A percentile compares a stretch with the other conserved stretches of the same genome.
Evolutionary conservation across 2,888 invertebrate species (phyloP).

Genomic region (Lobophora halterata): DNA sequence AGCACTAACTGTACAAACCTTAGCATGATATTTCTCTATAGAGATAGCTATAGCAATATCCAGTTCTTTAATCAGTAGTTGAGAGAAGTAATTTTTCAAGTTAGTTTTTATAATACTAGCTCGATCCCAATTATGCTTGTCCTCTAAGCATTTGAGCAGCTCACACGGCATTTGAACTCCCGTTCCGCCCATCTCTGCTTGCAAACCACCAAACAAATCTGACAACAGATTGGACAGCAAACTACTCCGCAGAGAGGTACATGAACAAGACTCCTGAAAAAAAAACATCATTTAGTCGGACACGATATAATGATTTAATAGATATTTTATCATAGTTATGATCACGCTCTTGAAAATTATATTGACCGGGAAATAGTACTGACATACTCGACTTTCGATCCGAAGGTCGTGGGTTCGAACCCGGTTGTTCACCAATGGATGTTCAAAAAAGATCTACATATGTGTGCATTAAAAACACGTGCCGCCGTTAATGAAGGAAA

Average conservation of each 20-base stretch:
- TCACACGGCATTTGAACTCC: conserved; percentile 63
- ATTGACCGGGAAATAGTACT: too few relatives aligned
- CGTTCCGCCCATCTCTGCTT: conserved; percentile 48
- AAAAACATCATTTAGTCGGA: conserved; percentile 9
- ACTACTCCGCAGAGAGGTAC: conserved; percentile 57
- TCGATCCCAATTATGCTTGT: conserved; percentile 67
- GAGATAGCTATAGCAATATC: conserved; percentile 69
- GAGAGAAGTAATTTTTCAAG: conserved; percentile 55
- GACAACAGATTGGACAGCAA: conserved; percentile 56
- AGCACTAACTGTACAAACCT: conserved; percentile 37
- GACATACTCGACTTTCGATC: too few relatives aligned
- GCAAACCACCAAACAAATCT: conserved; percentile 63
- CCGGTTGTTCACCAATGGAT: too few relatives aligned
- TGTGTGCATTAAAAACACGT: too few relatives aligned
- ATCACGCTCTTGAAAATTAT: too few relatives aligned
- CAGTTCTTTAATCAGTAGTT: conserved; percentile 59
- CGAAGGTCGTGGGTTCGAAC: too few relatives aligned
- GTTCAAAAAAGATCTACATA: too few relatives aligned
- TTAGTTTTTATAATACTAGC: conserved; percentile 53
- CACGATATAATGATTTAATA: too few relatives aligned
- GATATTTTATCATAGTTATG: too few relatives aligned
- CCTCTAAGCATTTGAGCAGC: conserved; percentile 67
- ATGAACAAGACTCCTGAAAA: conserved; percentile 64
- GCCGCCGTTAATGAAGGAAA: too few relatives aligned
- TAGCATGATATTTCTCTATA: conserved; percentile 69